Base-by-base conservation (phyloP, 2,888 invertebrate species). In the Brachyptera putata region DNA sequence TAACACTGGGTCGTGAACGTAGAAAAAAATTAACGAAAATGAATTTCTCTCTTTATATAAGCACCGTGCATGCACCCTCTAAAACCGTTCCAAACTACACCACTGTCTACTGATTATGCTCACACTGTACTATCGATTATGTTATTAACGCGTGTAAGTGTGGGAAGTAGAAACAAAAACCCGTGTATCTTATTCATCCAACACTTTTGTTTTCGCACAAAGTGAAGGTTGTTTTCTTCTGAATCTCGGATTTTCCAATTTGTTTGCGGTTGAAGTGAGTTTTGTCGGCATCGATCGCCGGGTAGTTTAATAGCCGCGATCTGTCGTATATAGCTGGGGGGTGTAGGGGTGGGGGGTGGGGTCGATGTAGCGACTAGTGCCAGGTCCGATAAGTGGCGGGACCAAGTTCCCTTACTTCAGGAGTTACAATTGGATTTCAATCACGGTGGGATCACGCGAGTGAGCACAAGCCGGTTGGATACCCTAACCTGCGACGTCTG, bases 371-470 rank as follows among this genome's bases (percentile, higher is more conserved):
- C 46, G 21, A 7, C 46, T 24, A 46, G 46, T 46, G 46, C 46
- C 46, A 46, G 46, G 46, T 21, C 46, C 46, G 46, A 46, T 46
- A 46, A 46, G 46, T 46, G 46, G 46, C 1, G 24, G 9, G 46
- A 21, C 46, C 46, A 24, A 46, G 41, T 41, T 41, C 41, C 41
- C 41, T 41, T 41, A 41, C 43, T 43, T 63, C 49, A 66, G 21
- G n/a, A 25, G 18, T 21, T 36, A 46, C 57, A 57, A 57, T 57
- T 57, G 34, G 43, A 57, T 57, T 57, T 57, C 57, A 57, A 57
- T 57, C 57, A 34, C 57, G 13, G 36, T 5, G 3, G 43, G 18
- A 43, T 16, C 43, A 53, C 53, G 53, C 53, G 13, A 50, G 7
- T 16, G 49, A 50, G 49, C 26, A 50, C 43, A 41, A 46, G 36